phyloP scores from a whole-genome alignment of 2,113 vertebrate genomes.

The Nothocercus nigrocapillus region DNA sequence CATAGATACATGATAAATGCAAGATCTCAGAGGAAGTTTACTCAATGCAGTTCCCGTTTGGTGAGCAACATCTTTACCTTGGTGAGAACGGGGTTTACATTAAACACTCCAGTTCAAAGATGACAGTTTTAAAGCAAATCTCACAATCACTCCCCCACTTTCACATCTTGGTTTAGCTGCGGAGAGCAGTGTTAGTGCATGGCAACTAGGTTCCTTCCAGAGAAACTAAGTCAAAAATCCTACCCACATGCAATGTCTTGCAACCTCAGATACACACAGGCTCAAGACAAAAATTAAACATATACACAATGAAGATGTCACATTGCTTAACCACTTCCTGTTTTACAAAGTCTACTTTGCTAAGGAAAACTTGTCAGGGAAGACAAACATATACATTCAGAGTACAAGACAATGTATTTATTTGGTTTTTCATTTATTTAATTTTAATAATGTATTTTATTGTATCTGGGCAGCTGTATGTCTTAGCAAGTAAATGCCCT shows the following conservation, averaged over 20 bases:
- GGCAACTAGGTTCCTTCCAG: not conserved
- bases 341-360: no score
- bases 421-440: no score
- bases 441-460: not conserved
- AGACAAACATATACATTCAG: not conserved
- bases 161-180: not conserved
- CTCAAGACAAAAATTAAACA: not conserved
- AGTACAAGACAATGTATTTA: not conserved
- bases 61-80: not conserved
- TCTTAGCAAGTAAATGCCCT: not conserved
- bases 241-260: accelerated
- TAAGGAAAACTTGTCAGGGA: no score
- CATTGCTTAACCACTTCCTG: no score
- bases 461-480: not conserved
- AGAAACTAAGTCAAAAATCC: not conserved
- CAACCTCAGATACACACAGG: not conserved
- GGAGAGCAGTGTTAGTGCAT: not conserved
- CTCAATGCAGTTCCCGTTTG: not conserved
- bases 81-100: not conserved
- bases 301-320: accelerated
- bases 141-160: not conserved
- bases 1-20: not conserved
- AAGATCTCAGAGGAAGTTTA: not conserved
- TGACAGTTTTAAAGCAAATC: not conserved
- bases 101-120: not conserved